Percentiles rank a stretch among this genome's conserved stretches.
Conservation (phyloP, 1,140 invertebrate genomes). For the Chironomus striatipennis region DNA sequence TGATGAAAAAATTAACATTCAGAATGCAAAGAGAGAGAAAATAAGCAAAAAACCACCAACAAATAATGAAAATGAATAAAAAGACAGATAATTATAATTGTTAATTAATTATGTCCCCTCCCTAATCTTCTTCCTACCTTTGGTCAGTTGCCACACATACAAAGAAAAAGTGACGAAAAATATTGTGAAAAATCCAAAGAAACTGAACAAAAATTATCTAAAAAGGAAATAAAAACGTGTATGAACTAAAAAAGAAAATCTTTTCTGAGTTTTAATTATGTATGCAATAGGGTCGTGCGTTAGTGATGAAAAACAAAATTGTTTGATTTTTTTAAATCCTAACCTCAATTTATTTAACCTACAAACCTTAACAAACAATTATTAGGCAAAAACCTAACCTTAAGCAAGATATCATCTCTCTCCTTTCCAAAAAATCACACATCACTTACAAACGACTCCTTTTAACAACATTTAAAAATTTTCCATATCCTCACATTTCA, state of each 20-base stretch:
- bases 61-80: background rate
- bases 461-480: too few species aligned
- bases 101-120: slow-evolving; percentile 1
- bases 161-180: background rate
- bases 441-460: too few species aligned
- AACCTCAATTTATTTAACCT: too few species aligned
- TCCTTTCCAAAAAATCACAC: too few species aligned
- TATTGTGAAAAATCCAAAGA: too few species aligned
- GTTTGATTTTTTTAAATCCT: too few species aligned
- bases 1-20: too few species aligned
- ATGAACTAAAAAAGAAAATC: background rate
- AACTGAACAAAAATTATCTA: background rate
- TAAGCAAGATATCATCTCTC: too few species aligned
- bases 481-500: too few species aligned
- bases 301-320: too few species aligned
- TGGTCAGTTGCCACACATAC: background rate
- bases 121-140: background rate
- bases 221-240: slow-evolving; percentile 9
- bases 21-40: background rate
- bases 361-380: too few species aligned
- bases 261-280: background rate
- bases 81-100: background rate
- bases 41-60: background rate
- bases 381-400: too few species aligned
- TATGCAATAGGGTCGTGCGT: background rate